Evolutionary conservation across 37 sponge, comb jelly and placozoan species (phyloP).

Genomic region (Haliclona indistincta): DNA sequence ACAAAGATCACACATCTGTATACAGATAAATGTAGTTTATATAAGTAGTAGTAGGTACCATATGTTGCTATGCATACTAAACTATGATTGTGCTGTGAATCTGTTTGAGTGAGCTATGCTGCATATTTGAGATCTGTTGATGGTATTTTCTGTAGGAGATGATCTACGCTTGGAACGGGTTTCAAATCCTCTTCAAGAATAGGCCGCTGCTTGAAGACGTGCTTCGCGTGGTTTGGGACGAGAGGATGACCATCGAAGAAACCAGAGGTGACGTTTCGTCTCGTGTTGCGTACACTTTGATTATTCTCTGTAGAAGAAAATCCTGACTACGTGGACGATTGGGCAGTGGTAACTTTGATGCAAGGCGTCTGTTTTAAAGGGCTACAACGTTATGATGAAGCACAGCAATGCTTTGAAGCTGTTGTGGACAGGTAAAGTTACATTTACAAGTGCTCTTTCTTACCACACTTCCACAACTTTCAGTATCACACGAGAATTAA

Average conservation of each 20-base stretch:
- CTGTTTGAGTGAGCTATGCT: not conserved
- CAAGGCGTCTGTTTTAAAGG: slow-evolving; percentile 64
- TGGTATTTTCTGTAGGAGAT: slow-evolving; percentile 59
- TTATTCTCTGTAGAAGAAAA: slow-evolving; percentile 12
- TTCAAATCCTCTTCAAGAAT: slow-evolving; percentile 40
- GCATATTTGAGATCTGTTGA: slow-evolving; percentile 3
- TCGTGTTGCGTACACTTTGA: not conserved
- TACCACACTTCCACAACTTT: no score
- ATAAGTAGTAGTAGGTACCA: no score
- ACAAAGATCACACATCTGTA: no score
- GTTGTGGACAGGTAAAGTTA: slow-evolving; percentile 48
- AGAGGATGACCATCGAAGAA: slow-evolving; percentile 23
- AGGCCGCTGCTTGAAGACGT: slow-evolving; percentile 18
- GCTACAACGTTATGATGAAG: slow-evolving; percentile 46
- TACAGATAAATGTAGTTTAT: no score
- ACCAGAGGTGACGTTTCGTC: slow-evolving; percentile 20
- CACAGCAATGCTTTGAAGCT: slow-evolving; percentile 37
- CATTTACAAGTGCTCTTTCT: not conserved
- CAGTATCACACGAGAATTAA: not conserved
- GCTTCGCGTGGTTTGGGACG: slow-evolving; percentile 17
- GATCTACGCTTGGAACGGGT: slow-evolving; percentile 79
- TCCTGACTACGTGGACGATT: slow-evolving; percentile 44
- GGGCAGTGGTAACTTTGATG: slow-evolving; percentile 60
- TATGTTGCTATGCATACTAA: no score
- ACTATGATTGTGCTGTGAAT: not conserved